Base-by-base conservation (phyloP, 2,797 vertebrate species). In the Calcarius lapponicus region DNA sequence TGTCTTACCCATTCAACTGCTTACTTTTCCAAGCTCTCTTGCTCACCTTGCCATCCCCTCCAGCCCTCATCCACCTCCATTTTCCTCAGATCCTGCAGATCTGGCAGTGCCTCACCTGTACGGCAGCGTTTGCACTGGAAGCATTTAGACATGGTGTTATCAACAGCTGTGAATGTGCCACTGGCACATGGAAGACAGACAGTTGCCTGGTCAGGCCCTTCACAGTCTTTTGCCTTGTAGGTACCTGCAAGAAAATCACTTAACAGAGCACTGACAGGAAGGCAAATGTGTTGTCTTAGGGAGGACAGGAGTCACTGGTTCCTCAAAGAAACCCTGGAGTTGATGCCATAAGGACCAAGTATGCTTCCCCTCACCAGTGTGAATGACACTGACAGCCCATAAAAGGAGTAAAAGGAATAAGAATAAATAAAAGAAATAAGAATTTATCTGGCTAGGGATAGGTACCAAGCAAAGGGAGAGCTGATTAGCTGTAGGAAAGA, bases 171-270 rank as follows among this genome's bases (percentile, higher is more conserved):
- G 86, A 61, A 97, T 1, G 96, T 79, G 67, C 91, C 92, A 8
- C 29, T 34, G 34, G 85, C 42, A 83, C 97, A 97, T 0, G 34
- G 85, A 11, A 34, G 64, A 40, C 97, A 97, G 6, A 56, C 2
- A 31, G 97, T 25, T 29, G 87, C 81, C 66, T 72, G 86, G 18
- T 20, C 79, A 58, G 80, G 34, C 17, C n/a, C 40, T 53, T 74
- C 70, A 89, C 97, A 97, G 70, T 97, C 90, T 92, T 95, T 88
- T 80, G 15, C 72, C 86, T 97, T 94, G 85, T 95, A 96, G 25
- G 96, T 97, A 73, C 97, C 97, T 97, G 90, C 72, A 95, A 92
- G 53, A 92, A 75, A 92, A 91, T 72, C 34, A 42, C 5, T 56
- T 51, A 76, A 34, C 4, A 92, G 60, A 85, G 22, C 32, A 80